These are phyloP conservation scores for Sinella curviseta DNA, from an alignment of 1,140 invertebrate genomes.

Conservation along the genomic window DNA sequence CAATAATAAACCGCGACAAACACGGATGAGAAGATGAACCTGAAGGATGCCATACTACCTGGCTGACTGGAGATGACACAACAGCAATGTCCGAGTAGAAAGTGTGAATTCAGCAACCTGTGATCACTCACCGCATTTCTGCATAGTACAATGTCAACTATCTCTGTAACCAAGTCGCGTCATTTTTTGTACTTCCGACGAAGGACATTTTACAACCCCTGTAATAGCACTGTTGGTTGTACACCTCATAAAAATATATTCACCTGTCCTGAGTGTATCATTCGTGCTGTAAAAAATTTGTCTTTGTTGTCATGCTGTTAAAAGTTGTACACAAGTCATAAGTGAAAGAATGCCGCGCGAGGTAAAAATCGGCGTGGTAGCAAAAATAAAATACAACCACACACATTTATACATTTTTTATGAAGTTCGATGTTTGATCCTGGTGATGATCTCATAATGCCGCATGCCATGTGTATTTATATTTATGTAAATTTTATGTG, in stretches of 20 bases:
- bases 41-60: too few species aligned
- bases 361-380: background rate
- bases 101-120: too few species aligned
- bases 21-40: too few species aligned
- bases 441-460: slow-evolving; percentile 24
- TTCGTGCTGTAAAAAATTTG: background rate
- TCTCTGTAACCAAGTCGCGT: too few species aligned
- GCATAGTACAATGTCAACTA: too few species aligned
- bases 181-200: too few species aligned
- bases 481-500: background rate
- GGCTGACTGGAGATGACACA: too few species aligned
- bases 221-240: too few species aligned
- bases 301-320: background rate
- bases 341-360: slow-evolving; percentile 3
- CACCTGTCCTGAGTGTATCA: background rate
- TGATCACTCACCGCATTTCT: too few species aligned
- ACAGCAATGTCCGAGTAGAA: too few species aligned
- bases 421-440: background rate
- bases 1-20: too few species aligned
- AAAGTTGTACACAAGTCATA: background rate
- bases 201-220: too few species aligned
- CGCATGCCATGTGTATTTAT: background rate
- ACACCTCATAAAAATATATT: background rate
- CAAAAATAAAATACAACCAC: slow-evolving; percentile 10
- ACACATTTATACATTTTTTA: background rate